Conservation (phyloP, 2,797 vertebrate genomes). For the Fundulus diaphanus region DNA sequence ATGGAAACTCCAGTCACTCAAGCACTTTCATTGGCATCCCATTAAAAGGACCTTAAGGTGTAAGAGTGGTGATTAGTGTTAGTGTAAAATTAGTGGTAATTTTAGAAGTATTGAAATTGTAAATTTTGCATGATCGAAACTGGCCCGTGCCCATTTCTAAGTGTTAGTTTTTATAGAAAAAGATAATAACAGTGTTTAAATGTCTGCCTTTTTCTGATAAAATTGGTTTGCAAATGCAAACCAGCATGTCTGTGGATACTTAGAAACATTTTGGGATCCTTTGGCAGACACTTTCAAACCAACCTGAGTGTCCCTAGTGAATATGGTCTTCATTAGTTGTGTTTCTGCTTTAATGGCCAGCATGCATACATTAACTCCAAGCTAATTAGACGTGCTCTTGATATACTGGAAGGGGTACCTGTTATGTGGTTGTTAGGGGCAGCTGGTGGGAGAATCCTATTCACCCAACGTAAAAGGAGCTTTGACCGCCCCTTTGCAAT, state of each 20-base stretch:
- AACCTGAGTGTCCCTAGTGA: slow-evolving; percentile 53
- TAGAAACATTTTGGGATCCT: slow-evolving; percentile 59
- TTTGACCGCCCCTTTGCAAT: slow-evolving; percentile 56
- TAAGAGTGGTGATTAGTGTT: no score
- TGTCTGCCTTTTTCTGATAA: slow-evolving; percentile 44
- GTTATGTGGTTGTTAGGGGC: slow-evolving; percentile 68
- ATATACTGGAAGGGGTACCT: slow-evolving; percentile 49
- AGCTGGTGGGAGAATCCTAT: slow-evolving; percentile 59
- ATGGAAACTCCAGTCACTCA: no score
- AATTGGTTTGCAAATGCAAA: slow-evolving; percentile 45
- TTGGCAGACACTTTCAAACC: slow-evolving; percentile 56
- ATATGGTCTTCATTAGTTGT: slow-evolving; percentile 52
- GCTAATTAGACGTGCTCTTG: slow-evolving; percentile 60
- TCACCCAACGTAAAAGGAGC: slow-evolving; percentile 60
- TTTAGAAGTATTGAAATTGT: no score
- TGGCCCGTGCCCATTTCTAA: no score
- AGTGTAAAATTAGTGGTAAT: no score
- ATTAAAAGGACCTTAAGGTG: no score
- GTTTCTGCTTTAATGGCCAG: slow-evolving; percentile 57
- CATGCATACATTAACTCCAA: slow-evolving; percentile 73
- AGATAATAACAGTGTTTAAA: not conserved
- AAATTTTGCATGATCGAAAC: no score
- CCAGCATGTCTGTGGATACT: slow-evolving; percentile 62
- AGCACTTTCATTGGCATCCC: no score
- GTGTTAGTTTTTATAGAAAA: no score